Percentiles rank a stretch among this genome's conserved stretches.
Evolutionary conservation across 2,797 vertebrate species (phyloP).

Genomic region (Ciconia nigra): DNA sequence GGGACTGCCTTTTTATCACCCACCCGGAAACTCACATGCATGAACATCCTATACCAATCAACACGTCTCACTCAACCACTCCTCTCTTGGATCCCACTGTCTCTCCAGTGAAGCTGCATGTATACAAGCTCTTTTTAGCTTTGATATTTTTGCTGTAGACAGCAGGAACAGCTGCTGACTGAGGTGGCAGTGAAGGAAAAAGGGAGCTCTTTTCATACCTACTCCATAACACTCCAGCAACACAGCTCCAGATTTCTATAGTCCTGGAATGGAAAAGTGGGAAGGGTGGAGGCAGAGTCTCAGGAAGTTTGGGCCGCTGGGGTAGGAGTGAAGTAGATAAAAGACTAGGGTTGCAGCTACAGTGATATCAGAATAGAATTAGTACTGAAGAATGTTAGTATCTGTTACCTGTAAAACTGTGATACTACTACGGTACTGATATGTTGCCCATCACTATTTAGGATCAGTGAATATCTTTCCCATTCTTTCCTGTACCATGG

Average conservation of each 20-base stretch:
- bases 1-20: not conserved
- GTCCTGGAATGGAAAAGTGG: not conserved
- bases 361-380: not conserved
- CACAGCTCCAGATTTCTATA: not conserved
- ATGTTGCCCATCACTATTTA: not conserved
- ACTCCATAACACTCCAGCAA: not conserved
- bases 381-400: not conserved
- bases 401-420: not conserved
- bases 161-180: not conserved
- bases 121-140: not conserved
- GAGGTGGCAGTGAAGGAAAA: not conserved
- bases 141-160: not conserved
- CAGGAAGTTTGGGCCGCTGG: not conserved
- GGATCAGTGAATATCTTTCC: not conserved
- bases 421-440: not conserved
- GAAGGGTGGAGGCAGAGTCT: not conserved
- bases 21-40: not conserved
- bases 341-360: not conserved
- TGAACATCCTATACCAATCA: not conserved
- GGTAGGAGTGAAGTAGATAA: not conserved
- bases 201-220: not conserved
- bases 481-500: not conserved
- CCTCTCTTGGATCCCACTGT: not conserved
- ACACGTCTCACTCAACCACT: not conserved
- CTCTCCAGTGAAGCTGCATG: accelerated